Conservation (phyloP, 2,888 invertebrate genomes). For the Drosophila setosimentum region DNA sequence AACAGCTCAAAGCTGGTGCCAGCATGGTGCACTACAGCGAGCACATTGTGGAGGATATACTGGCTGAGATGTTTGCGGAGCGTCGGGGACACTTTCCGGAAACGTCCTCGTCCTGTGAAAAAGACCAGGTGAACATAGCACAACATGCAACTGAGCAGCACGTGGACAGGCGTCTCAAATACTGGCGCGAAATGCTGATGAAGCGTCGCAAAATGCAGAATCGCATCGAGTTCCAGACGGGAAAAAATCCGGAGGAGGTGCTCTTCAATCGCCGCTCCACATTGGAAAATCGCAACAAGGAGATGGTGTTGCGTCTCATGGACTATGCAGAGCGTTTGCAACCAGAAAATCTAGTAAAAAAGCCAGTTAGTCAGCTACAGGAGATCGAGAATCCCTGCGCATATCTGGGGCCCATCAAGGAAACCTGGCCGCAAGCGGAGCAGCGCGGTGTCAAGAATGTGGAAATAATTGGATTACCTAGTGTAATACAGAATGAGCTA, state of each 20-base stretch:
- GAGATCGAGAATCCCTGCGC: slow-evolving; percentile 44
- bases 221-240: slow-evolving; percentile 51
- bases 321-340: slow-evolving; percentile 76
- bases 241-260: slow-evolving; percentile 62
- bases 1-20: slow-evolving; percentile 3
- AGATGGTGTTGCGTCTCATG: slow-evolving; percentile 69
- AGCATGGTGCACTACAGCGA: slow-evolving; percentile 42
- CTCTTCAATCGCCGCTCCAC: slow-evolving; percentile 76
- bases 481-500: slow-evolving; percentile 61
- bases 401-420: slow-evolving; percentile 38
- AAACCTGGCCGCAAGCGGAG: slow-evolving; percentile 73
- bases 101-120: slow-evolving; percentile 62
- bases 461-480: slow-evolving; percentile 74
- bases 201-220: slow-evolving; percentile 63
- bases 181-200: slow-evolving; percentile 74
- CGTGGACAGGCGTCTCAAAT: slow-evolving; percentile 74
- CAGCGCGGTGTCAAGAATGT: slow-evolving; percentile 42
- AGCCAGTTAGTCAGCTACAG: slow-evolving; percentile 31
- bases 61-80: slow-evolving; percentile 70
- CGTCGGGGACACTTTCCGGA: slow-evolving; percentile 60
- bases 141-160: slow-evolving; percentile 37
- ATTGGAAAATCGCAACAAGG: slow-evolving; percentile 72
- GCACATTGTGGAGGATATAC: slow-evolving; percentile 67
- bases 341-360: slow-evolving; percentile 32
- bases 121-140: background rate